phyloP scores from a whole-genome alignment of 2,797 vertebrate species.

The Amblyraja radiata region DNA sequence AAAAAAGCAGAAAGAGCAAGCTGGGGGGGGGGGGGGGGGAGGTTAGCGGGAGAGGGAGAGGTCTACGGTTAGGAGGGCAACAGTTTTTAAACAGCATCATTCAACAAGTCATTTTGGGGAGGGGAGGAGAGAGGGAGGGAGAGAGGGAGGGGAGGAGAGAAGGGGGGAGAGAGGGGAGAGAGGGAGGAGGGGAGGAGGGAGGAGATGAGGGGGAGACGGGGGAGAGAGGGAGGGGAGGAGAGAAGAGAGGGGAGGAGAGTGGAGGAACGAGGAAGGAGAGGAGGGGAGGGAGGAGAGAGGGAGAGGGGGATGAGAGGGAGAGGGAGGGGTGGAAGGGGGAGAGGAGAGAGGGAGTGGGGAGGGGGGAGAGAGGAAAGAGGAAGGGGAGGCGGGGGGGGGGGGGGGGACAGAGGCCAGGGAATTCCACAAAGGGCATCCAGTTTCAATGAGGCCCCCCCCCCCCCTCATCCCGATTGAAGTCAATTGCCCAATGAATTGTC shows the following conservation, averaged over 20 bases:
- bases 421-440: conserved; percentile 73
- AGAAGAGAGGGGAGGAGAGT: conserved; percentile 35
- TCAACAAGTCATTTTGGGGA: conserved; percentile 1
- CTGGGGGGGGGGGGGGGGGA: conserved; percentile 42
- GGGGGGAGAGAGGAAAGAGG: conserved; percentile 38
- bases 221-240: conserved; percentile 24
- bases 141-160: conserved; percentile 36
- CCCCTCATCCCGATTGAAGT: not conserved
- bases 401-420: conserved; percentile 45
- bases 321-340: conserved; percentile 37
- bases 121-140: conserved; percentile 7
- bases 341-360: conserved; percentile 26
- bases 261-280: too few species aligned
- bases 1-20: conserved; percentile 71
- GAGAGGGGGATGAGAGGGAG: conserved; percentile 23
- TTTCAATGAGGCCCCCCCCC: too few species aligned
- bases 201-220: conserved; percentile 38
- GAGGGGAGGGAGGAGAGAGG: conserved; percentile 32
- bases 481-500: not conserved
- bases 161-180: conserved; percentile 33
- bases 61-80: not conserved
- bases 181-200: conserved; percentile 29
- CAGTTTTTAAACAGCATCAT: conserved; percentile 1
- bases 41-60: conserved; percentile 11
- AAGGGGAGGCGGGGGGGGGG: conserved; percentile 25